These are phyloP conservation scores for Sitta carolinensis DNA, from an alignment of 2,797 vertebrate species.

Conservation along the genomic window DNA sequence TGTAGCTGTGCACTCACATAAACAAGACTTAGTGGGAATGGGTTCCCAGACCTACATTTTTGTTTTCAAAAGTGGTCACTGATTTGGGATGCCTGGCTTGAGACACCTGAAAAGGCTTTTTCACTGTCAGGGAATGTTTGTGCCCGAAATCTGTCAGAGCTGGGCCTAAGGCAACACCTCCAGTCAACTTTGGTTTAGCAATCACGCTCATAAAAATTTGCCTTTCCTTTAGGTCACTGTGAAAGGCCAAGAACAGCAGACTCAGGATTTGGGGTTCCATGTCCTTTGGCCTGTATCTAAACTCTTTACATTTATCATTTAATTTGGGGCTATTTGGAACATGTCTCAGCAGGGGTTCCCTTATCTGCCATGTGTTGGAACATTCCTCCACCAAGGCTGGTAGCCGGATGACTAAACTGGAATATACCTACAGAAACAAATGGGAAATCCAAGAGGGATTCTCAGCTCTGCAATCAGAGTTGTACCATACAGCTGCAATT, in stretches of 20 bases:
- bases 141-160: neutral
- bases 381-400: neutral
- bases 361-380: neutral
- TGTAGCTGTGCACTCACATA: neutral
- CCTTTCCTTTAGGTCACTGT: neutral
- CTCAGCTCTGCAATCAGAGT: neutral
- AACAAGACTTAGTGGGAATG: conserved; percentile 13
- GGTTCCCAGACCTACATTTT: conserved; percentile 30
- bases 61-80: conserved; percentile 53
- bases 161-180: neutral
- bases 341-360: neutral
- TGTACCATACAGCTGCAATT: neutral
- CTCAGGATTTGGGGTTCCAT: neutral
- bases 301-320: neutral
- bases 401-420: neutral
- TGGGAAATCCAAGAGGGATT: neutral
- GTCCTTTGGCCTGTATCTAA: neutral
- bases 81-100: conserved; percentile 34
- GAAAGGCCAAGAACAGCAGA: conserved; percentile 23
- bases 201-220: neutral
- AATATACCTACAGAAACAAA: neutral
- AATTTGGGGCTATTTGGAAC: neutral
- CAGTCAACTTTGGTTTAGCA: neutral
- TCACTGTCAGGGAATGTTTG: conserved; percentile 8
- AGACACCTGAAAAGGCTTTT: conserved; percentile 57